Conservation (phyloP, 2,888 invertebrate species). For the Lissonota sp. region DNA sequence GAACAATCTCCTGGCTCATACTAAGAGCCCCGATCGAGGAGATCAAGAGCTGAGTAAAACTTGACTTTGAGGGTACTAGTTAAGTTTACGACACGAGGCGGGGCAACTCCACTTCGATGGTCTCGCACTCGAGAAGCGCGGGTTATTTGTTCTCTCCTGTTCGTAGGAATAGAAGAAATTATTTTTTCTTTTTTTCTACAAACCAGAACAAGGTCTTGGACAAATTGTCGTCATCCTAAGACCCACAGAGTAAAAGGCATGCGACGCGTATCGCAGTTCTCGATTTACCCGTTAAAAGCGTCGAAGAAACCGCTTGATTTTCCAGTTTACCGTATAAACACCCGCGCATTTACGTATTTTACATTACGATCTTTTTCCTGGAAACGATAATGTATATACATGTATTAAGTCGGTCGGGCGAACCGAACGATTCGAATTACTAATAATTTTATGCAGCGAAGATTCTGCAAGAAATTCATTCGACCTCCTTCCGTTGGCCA, state of each 20-base stretch:
- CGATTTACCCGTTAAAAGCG: constrained; percentile 16
- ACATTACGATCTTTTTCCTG: constrained; percentile 40
- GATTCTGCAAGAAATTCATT: constrained; percentile 20
- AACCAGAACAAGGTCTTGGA: constrained; percentile 67
- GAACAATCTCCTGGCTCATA: neutral
- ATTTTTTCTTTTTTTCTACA: constrained; percentile 13
- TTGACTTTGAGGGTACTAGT: constrained; percentile 69
- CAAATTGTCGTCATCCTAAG: constrained; percentile 54
- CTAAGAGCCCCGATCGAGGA: no score
- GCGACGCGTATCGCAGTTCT: constrained; percentile 24
- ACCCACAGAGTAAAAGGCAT: constrained; percentile 17
- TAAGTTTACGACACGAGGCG: constrained; percentile 71
- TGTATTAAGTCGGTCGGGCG: constrained; percentile 3
- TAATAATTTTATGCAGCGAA: constrained; percentile 38
- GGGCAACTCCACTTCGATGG: constrained; percentile 32
- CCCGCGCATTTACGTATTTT: constrained; percentile 15
- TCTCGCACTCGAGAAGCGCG: constrained; percentile 43
- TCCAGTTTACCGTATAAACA: no score
- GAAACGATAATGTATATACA: constrained; percentile 28
- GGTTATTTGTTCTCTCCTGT: constrained; percentile 43
- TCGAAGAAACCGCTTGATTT: constrained; percentile 11
- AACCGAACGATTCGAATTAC: constrained; percentile 19
- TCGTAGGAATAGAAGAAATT: constrained; percentile 58
- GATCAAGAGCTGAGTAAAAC: constrained; percentile 31
- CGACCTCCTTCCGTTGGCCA: constrained; percentile 35